Evolutionary conservation across 2,113 vertebrate genomes (phyloP), one percentile per base, ranked within the genome.

Genomic region (Chionomys nivalis): DNA sequence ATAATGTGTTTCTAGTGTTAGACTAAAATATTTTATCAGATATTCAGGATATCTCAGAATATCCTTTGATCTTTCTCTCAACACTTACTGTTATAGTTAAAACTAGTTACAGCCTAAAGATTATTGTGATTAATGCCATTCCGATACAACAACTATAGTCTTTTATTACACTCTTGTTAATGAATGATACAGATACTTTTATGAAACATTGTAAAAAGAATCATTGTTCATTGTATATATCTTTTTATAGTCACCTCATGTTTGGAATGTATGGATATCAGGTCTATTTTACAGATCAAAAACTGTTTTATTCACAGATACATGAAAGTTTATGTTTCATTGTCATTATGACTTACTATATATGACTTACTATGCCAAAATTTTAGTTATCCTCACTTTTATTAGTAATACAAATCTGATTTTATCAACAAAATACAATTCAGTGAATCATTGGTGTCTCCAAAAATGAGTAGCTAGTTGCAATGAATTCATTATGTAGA

Each of bases 381-480:
- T 79, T 65, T 90, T 70, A 92, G 19, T 87, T 82, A 19, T 75
- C 11, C 31, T 33, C n/a, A 19, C n/a, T 83, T 1, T 0, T 94
- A 96, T 70, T 36, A 70, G 55, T 73, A 47, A 93, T 24, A 3
- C 72, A 91, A 91, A 89, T 61, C 10, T 14, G 14, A 87, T 93
- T 96, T 76, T 86, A 72, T 85, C 73, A 88, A 90, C 73, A 96
- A 96, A 97, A 92, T 83, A 21, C 31, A 90, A 72, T 77, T 93
- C 26, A 13, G 12, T 94, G 44, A 92, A 85, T 61, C 76, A 88
- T 90, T 72, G 87, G 4, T 77, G 19, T 31, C 61, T 86, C 23
- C 13, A 39, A 93, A 95, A 94, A 44, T 88, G 87, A 96, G 90
- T 87, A 90, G 68, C 52, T 90, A 73, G 8, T 68, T 88, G 86